phyloP scores from a whole-genome alignment of 2,113 vertebrate genomes.

The Rhombomys opimus region DNA sequence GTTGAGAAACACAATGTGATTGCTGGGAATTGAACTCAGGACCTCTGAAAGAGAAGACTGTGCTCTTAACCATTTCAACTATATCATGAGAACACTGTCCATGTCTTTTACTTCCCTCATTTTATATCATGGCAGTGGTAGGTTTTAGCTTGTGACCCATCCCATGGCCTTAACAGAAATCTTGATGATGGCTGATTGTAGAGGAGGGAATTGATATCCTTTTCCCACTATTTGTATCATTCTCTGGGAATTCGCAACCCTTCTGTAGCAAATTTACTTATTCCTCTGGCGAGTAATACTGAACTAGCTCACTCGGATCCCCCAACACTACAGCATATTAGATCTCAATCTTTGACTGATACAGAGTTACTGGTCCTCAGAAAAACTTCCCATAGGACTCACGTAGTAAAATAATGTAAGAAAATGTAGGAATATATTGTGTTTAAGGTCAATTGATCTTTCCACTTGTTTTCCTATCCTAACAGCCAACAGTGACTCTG shows the following conservation, averaged over 20 bases:
- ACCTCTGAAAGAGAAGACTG: too few relatives aligned
- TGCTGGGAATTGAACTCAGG: too few relatives aligned
- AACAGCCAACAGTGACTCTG: constrained; percentile 1
- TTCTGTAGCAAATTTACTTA: neutral
- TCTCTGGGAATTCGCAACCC: neutral
- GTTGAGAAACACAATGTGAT: too few relatives aligned
- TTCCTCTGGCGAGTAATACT: neutral
- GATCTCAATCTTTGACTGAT: neutral
- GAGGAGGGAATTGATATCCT: neutral
- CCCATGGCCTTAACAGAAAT: neutral
- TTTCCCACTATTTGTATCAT: neutral
- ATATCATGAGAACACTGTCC: neutral
- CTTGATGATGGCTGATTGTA: neutral
- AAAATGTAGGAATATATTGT: neutral
- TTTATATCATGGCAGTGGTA: neutral
- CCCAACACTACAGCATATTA: neutral
- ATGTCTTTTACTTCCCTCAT: constrained; percentile 19
- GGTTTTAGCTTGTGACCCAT: neutral
- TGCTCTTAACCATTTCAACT: neutral
- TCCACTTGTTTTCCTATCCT: constrained; percentile 30
- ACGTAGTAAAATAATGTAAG: neutral
- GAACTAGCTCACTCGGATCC: neutral
- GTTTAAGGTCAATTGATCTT: neutral
- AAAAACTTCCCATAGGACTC: neutral
- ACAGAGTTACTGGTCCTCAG: neutral